Percentiles rank a stretch among this genome's conserved stretches.
These are phyloP conservation scores for Alces alces DNA, from an alignment of 2,113 vertebrate genomes.

Conservation along the genomic window DNA sequence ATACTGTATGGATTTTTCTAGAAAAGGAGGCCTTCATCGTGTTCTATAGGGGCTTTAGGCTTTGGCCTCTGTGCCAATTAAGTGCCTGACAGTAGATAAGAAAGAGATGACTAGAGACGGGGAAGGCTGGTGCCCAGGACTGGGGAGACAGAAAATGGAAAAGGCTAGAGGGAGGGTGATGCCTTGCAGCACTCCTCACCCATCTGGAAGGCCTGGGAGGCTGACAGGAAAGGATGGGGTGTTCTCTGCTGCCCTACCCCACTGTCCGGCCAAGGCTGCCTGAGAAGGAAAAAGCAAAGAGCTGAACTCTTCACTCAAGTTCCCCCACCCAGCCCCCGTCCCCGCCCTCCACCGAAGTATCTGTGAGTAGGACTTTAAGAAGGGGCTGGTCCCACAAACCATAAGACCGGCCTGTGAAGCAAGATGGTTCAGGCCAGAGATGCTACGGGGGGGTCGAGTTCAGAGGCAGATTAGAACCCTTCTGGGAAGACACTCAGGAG, in stretches of 20 bases:
- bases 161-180: background rate
- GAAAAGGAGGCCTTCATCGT: background rate
- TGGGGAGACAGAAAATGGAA: background rate
- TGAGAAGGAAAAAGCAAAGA: background rate
- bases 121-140: background rate
- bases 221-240: background rate
- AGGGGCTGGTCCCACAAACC: background rate
- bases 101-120: background rate
- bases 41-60: background rate
- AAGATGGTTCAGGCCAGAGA: background rate
- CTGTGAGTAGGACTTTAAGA: background rate
- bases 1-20: background rate
- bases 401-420: background rate
- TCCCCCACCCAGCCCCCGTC: fast-evolving
- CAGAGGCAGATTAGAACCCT: background rate
- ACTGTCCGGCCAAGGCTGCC: background rate
- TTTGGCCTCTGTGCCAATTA: background rate
- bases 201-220: background rate
- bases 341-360: background rate
- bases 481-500: background rate
- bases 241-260: background rate
- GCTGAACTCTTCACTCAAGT: background rate
- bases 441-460: background rate
- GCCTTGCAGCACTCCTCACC: background rate
- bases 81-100: background rate